These are phyloP conservation scores for Drosophila obscura DNA, from an alignment of 1,140 invertebrate species.

Conservation along the genomic window DNA sequence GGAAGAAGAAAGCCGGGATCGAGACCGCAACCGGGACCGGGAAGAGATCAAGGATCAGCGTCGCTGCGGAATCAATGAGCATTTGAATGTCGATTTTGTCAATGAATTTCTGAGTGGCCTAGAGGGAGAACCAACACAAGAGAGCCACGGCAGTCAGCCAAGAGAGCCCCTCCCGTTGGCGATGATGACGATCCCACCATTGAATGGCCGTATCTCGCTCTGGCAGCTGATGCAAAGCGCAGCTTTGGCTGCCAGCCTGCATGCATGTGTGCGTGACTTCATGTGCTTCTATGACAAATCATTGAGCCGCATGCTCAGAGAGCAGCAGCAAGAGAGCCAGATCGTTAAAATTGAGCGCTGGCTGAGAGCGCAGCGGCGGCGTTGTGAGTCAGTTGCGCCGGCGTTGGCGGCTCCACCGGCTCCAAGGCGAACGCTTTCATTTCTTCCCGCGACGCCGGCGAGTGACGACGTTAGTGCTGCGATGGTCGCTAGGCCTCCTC, in stretches of 20 bases:
- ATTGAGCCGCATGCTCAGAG: slow-evolving; percentile 45
- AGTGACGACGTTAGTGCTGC: slow-evolving; percentile 62
- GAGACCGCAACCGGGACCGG: background rate
- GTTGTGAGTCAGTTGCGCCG: slow-evolving; percentile 56
- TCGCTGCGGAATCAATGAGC: slow-evolving; percentile 63
- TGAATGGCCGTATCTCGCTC: slow-evolving; percentile 26
- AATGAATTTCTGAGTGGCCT: slow-evolving; percentile 63
- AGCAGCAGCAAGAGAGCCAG: slow-evolving; percentile 1
- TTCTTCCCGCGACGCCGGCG: slow-evolving; percentile 51
- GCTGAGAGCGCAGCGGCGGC: slow-evolving; percentile 1
- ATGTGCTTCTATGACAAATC: slow-evolving; percentile 61
- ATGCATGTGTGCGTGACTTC: slow-evolving; percentile 60
- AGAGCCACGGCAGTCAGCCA: background rate
- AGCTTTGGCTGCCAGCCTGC: slow-evolving; percentile 49
- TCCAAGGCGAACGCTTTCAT: slow-evolving; percentile 34
- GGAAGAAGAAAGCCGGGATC: background rate
- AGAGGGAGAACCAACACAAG: background rate
- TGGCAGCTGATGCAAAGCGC: slow-evolving; percentile 50
- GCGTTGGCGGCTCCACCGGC: slow-evolving; percentile 14
- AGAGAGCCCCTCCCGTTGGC: background rate
- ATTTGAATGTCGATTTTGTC: slow-evolving; percentile 55
- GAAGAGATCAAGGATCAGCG: slow-evolving; percentile 25
- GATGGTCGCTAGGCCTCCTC: slow-evolving; percentile 7
- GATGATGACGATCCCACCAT: background rate
- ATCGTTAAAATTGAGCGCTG: slow-evolving; percentile 7